phyloP scores from a whole-genome alignment of 2,888 invertebrate genomes.

The Platypus cylindrus region DNA sequence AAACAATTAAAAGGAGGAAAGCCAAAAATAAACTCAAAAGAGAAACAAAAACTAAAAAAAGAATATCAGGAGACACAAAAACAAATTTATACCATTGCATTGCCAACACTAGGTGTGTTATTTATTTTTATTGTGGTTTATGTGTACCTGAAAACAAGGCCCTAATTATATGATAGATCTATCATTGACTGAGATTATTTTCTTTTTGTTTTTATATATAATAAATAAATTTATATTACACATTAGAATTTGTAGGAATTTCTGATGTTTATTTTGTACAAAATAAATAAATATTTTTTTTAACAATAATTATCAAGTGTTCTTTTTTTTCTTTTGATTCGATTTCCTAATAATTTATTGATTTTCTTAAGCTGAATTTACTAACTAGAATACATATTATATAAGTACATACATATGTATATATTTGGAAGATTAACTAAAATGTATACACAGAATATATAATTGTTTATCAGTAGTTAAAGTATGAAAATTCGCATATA shows the following conservation, averaged over 20 bases:
- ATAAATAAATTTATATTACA: background rate
- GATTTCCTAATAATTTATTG: too few species aligned
- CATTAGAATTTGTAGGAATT: background rate
- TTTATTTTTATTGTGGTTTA: conserved; percentile 60
- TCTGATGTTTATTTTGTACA: conserved; percentile 13
- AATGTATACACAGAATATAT: conserved; percentile 20
- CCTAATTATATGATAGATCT: too few species aligned
- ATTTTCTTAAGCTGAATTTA: conserved; percentile 8
- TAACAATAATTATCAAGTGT: conserved; percentile 12
- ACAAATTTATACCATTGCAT: conserved; percentile 63
- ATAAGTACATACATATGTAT: conserved; percentile 6
- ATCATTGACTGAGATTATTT: too few species aligned
- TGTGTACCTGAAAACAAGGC: conserved; percentile 69
- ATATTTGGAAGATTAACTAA: conserved; percentile 9
- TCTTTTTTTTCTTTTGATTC: conserved; percentile 9
- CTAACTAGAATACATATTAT: too few species aligned
- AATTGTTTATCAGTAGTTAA: conserved; percentile 15
- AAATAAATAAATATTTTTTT: conserved; percentile 17
- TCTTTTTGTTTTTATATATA: too few species aligned
- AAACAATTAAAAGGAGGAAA: conserved; percentile 60
- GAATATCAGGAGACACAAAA: conserved; percentile 70
- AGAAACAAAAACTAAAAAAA: conserved; percentile 72
- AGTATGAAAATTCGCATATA: conserved; percentile 9
- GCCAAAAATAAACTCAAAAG: conserved; percentile 70
- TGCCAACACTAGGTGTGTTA: conserved; percentile 58